Conservation (phyloP, 1,140 invertebrate genomes). For the Hermatobates lingyangjiaoensis region DNA sequence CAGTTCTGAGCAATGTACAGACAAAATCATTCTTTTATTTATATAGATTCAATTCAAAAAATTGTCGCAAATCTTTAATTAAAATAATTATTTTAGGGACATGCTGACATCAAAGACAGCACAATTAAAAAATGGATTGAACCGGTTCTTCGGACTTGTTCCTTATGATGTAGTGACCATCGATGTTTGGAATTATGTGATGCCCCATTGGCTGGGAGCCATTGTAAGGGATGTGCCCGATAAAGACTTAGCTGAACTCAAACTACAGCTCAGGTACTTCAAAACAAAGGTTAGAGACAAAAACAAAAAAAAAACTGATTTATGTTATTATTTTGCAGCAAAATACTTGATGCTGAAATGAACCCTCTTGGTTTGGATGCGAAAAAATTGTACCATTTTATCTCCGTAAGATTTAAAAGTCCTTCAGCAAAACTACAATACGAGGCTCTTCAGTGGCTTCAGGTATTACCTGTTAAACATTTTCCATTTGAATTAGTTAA, state of each 20-base stretch:
- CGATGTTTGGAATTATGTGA: constrained; percentile 92
- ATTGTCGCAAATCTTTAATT: too few relatives aligned
- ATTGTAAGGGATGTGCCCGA: constrained; percentile 87
- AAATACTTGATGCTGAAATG: constrained; percentile 92
- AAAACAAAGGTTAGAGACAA: not conserved
- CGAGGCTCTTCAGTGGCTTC: constrained; percentile 87
- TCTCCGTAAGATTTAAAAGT: constrained; percentile 67
- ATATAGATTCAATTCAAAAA: too few relatives aligned
- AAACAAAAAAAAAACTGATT: not conserved
- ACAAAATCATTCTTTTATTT: too few relatives aligned
- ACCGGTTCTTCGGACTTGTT: constrained; percentile 81
- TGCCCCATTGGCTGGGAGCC: constrained; percentile 97
- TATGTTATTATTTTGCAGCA: constrained; percentile 32
- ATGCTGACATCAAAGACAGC: constrained; percentile 70
- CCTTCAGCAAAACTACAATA: constrained; percentile 73
- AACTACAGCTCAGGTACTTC: constrained; percentile 60
- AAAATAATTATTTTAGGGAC: constrained; percentile 59
- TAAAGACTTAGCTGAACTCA: constrained; percentile 76
- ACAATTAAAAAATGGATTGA: constrained; percentile 87
- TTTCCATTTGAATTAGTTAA: not conserved
- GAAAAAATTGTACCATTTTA: constrained; percentile 88
- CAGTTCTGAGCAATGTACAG: too few relatives aligned
- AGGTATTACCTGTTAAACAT: constrained; percentile 33
- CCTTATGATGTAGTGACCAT: constrained; percentile 93
- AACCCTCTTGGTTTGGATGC: constrained; percentile 84